phyloP scores from a whole-genome alignment of 53 echinoderm and acorn worm genomes.

The Antedon mediterranea region DNA sequence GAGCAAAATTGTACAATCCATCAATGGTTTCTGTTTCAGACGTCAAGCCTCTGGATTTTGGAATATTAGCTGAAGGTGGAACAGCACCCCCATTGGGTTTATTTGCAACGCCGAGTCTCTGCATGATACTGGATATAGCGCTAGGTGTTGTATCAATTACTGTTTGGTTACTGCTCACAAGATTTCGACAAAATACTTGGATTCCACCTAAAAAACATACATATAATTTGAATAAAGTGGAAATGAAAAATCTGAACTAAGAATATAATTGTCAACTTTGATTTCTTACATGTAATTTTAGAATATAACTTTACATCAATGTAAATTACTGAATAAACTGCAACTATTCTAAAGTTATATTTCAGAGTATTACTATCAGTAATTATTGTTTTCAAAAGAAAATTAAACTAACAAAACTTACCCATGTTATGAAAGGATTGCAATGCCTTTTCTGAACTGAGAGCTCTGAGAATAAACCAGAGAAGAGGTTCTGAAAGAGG shows the following conservation, averaged over 20 bases:
- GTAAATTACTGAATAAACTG: no score
- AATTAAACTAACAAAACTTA: slow-evolving; percentile 34
- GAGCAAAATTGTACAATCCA: slow-evolving; percentile 90
- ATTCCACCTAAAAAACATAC: slow-evolving; percentile 49
- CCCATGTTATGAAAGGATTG: slow-evolving; percentile 84
- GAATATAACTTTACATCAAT: no score
- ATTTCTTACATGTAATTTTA: no score
- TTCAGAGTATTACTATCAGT: no score
- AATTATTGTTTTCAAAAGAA: no score
- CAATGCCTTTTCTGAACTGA: slow-evolving; percentile 46
- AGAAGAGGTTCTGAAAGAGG: slow-evolving; percentile 75
- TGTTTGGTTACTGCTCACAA: slow-evolving; percentile 69
- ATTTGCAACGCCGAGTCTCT: slow-evolving; percentile 13
- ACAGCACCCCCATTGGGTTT: slow-evolving; percentile 23
- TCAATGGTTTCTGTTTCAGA: slow-evolving; percentile 59
- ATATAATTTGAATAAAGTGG: background rate
- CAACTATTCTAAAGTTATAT: no score
- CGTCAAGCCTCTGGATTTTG: slow-evolving; percentile 24
- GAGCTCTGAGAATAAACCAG: slow-evolving; percentile 71
- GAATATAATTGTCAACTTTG: no score
- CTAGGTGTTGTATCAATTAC: slow-evolving; percentile 79
- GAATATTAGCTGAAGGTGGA: background rate
- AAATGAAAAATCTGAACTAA: no score
- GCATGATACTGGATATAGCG: slow-evolving; percentile 78
- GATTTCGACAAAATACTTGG: slow-evolving; percentile 70